These are phyloP conservation scores for Agrotis exclamationis DNA, from an alignment of 2,888 invertebrate species.

Conservation along the genomic window DNA sequence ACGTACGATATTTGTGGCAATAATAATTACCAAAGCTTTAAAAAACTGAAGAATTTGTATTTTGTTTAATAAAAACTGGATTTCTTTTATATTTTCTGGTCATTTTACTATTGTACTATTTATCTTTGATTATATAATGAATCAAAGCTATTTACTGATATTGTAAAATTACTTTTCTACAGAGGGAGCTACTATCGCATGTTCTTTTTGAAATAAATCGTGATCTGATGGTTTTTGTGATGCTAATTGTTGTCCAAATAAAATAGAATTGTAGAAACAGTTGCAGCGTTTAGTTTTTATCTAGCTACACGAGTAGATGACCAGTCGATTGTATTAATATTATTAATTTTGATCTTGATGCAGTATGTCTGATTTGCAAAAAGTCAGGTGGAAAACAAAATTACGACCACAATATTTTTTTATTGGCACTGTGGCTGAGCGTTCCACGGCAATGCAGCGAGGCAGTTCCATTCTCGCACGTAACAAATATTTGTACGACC, in stretches of 20 bases:
- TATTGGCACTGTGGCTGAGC: too few species aligned
- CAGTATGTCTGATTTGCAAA: too few species aligned
- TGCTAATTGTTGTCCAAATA: constrained; percentile 10
- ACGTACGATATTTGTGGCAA: too few species aligned
- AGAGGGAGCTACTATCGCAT: constrained; percentile 21
- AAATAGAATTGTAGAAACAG: constrained; percentile 15
- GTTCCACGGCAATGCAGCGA: too few species aligned
- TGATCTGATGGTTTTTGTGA: constrained; percentile 13
- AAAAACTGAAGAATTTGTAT: background rate
- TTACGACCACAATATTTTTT: too few species aligned
- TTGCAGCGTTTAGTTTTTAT: constrained; percentile 30
- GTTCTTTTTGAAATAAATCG: constrained; percentile 2
- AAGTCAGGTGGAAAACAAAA: too few species aligned
- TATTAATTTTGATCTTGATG: background rate
- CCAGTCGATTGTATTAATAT: constrained; percentile 15
- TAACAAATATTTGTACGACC: too few species aligned
- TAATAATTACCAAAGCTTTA: constrained; percentile 17
- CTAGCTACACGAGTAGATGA: constrained; percentile 32
- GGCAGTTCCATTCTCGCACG: too few species aligned
- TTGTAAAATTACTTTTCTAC: constrained; percentile 7
- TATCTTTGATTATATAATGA: too few species aligned
- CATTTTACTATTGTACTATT: background rate
- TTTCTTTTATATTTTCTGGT: constrained; percentile 4
- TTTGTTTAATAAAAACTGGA: background rate
- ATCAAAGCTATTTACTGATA: too few species aligned